A percentile compares a stretch with the other conserved stretches of the same genome.
These are phyloP conservation scores for Dendroctonus valens DNA, from an alignment of 1,140 invertebrate species.

Conservation along the genomic window DNA sequence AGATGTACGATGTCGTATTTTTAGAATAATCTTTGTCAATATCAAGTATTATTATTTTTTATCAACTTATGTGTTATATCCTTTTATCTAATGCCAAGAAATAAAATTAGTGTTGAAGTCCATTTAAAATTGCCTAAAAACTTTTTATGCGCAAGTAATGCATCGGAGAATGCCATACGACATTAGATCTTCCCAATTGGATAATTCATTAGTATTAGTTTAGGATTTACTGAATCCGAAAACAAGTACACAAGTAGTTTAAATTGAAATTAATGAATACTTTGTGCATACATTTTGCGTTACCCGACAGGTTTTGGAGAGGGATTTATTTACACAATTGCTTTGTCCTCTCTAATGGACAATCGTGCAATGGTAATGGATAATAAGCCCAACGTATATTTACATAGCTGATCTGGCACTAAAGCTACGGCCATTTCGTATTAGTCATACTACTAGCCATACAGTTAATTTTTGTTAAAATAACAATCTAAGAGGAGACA, in stretches of 20 bases:
- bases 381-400: neutral
- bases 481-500: too few relatives aligned
- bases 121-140: too few relatives aligned
- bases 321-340: slow-evolving; percentile 1
- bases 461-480: too few relatives aligned
- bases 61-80: neutral
- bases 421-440: too few relatives aligned
- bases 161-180: too few relatives aligned
- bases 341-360: slow-evolving; percentile 3
- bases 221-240: neutral
- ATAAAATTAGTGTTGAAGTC: neutral
- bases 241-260: slow-evolving; percentile 1
- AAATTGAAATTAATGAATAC: slow-evolving; percentile 8
- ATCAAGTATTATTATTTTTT: too few relatives aligned
- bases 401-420: too few relatives aligned
- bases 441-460: too few relatives aligned
- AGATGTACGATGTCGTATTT: too few relatives aligned
- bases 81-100: neutral
- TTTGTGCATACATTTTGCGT: neutral
- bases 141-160: too few relatives aligned
- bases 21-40: too few relatives aligned
- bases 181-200: neutral
- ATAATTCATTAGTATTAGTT: slow-evolving; percentile 4
- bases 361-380: slow-evolving; percentile 2
- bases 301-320: neutral